These are phyloP conservation scores for Siderastrea radians DNA, from an alignment of 92 coral and sea anemone species.

Conservation along the genomic window DNA sequence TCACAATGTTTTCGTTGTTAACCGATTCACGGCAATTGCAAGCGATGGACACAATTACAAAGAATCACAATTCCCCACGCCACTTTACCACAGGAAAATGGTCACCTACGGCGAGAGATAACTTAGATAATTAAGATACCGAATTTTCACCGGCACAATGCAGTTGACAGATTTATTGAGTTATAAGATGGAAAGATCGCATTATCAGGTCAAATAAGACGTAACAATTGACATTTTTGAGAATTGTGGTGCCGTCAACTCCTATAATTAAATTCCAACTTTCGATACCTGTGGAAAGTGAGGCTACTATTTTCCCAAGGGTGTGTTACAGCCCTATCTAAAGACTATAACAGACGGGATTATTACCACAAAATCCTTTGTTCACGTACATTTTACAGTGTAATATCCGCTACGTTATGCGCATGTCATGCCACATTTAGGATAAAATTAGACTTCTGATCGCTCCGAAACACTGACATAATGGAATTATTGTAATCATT, in stretches of 20 bases:
- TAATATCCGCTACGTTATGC: background rate
- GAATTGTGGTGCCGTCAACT: background rate
- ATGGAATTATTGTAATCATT: background rate
- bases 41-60: background rate
- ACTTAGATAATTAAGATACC: constrained; percentile 23
- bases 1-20: background rate
- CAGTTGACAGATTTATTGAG: constrained; percentile 33
- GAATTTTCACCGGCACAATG: background rate
- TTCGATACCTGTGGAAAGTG: background rate
- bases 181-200: background rate
- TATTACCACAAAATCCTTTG: background rate
- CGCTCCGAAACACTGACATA: background rate
- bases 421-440: background rate
- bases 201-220: background rate
- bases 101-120: background rate
- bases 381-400: background rate
- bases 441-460: background rate
- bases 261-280: background rate
- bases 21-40: background rate
- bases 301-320: background rate
- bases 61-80: constrained; percentile 3
- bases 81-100: background rate
- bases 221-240: background rate
- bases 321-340: background rate
- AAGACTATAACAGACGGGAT: no score